These are phyloP conservation scores for Sthenelais limicola DNA, from an alignment of 2,888 invertebrate species.

Conservation along the genomic window DNA sequence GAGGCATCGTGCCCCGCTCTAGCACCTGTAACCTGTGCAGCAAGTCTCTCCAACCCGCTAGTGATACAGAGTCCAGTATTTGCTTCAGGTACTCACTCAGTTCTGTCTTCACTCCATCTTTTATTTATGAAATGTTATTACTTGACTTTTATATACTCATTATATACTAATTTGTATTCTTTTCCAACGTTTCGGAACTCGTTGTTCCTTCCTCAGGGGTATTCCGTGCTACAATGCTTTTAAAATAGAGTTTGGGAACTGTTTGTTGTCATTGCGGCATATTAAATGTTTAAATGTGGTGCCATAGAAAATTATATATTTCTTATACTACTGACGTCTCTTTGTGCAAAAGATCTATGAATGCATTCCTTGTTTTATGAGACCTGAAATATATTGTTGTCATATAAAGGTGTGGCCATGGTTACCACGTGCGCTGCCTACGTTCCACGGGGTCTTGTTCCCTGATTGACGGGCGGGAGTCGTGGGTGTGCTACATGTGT, in stretches of 20 bases:
- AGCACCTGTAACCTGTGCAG: slow-evolving; percentile 68
- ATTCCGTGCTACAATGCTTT: too few species aligned
- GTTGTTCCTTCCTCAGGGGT: too few species aligned
- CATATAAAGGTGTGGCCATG: slow-evolving; percentile 67
- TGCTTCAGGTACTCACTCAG: slow-evolving; percentile 64
- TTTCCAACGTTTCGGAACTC: too few species aligned
- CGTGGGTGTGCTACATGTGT: slow-evolving; percentile 67
- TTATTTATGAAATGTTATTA: not conserved
- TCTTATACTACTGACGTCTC: too few species aligned
- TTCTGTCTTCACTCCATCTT: not conserved
- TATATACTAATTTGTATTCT: not conserved
- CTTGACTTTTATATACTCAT: too few species aligned
- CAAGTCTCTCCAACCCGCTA: slow-evolving; percentile 58
- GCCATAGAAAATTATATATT: too few species aligned
- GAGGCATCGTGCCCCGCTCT: slow-evolving; percentile 66
- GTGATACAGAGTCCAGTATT: slow-evolving; percentile 58
- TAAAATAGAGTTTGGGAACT: too few species aligned
- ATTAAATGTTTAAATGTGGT: too few species aligned
- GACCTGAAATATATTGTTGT: not conserved
- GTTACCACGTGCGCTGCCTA: slow-evolving; percentile 68
- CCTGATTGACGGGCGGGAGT: slow-evolving; percentile 63
- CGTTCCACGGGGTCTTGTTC: slow-evolving; percentile 62
- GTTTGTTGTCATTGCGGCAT: too few species aligned
- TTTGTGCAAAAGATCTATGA: too few species aligned
- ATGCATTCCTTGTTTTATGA: too few species aligned